Evolutionary conservation across 2,888 invertebrate species (phyloP).

Genomic region (Autographa pulchrina): DNA sequence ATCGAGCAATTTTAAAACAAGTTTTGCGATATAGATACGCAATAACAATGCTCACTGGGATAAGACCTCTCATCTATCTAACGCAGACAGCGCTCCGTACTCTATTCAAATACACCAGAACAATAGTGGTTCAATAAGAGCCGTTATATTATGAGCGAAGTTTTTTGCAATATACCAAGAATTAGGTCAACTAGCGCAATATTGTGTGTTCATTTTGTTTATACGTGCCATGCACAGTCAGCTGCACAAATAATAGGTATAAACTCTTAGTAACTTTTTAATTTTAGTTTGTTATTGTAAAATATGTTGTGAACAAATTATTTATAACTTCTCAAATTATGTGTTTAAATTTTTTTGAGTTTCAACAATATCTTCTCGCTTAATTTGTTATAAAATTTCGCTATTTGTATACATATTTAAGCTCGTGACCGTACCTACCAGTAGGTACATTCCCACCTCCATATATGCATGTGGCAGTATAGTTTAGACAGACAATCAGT

Average conservation of each 20-base stretch:
- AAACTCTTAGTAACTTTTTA: no score
- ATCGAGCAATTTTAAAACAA: constrained; percentile 15
- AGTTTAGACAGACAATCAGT: background rate
- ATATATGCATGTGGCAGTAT: background rate
- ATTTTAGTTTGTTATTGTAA: no score
- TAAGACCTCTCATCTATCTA: constrained; percentile 40
- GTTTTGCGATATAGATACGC: constrained; percentile 14
- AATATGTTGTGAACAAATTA: no score
- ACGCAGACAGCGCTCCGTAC: constrained; percentile 9
- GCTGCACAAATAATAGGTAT: no score
- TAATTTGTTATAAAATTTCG: no score
- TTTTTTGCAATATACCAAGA: constrained; percentile 44
- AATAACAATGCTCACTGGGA: constrained; percentile 35
- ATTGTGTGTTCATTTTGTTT: constrained; percentile 24
- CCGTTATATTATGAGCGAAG: constrained; percentile 31
- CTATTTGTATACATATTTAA: no score
- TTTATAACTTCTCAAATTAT: no score
- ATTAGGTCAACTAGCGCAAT: constrained; percentile 32
- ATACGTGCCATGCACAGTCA: background rate
- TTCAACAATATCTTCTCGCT: no score
- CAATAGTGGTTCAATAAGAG: constrained; percentile 51
- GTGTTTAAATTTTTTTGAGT: no score
- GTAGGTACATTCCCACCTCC: background rate
- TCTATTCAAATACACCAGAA: constrained; percentile 47
- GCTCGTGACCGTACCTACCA: background rate